Base-by-base conservation (phyloP, 1,140 invertebrate species). In the Trachelipus rathkii region DNA sequence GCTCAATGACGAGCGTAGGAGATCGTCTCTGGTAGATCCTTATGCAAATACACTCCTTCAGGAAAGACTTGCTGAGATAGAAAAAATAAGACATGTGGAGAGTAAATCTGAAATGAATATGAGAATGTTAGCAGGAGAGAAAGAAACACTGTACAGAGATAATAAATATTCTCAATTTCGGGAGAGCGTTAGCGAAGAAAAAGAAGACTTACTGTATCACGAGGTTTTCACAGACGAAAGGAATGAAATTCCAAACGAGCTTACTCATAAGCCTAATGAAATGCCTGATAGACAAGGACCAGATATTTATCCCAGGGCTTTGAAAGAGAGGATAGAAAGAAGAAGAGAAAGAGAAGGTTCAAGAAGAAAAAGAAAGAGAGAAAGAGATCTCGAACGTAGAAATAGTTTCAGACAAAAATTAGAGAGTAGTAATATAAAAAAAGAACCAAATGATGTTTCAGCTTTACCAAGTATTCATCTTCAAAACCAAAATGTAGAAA, bases 61-160 rank as follows among this genome's bases (percentile, higher is more conserved):
- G 50, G 50, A 60, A 60, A 60, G 50, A 60, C 45, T 78, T 23
- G 77, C 77, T 50, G 50, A 60, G 8, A 60, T 60, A 4, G 50
- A 60, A 60, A 19, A 13, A 8, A 2, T 60, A 15, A 13, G 50
- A 13, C 19, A 60, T 60, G 8, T 4, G 50, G 50, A 60, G 19
- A 60, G 19, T 60, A 19, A 60, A 60, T 13, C 50, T 1, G 11
- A 60, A 60, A 60, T 60, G 50, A 60, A 19, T 19, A 60, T 13
- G 11, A 19, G 19, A 60, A 19, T 15, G 19, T 15, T 15, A 60
- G 50, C 19, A 15, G 50, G 19, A 8, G 50, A 60, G 11, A 13
- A 60, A 60, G 50, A 60, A 60, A 60, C 19, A 60, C 11, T 19
- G 50, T 60, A 15, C 11, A 60, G 19, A 60, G 50, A 60, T 15